Conservation (phyloP, 1,140 invertebrate species). For the Coenobita brevimanus region DNA sequence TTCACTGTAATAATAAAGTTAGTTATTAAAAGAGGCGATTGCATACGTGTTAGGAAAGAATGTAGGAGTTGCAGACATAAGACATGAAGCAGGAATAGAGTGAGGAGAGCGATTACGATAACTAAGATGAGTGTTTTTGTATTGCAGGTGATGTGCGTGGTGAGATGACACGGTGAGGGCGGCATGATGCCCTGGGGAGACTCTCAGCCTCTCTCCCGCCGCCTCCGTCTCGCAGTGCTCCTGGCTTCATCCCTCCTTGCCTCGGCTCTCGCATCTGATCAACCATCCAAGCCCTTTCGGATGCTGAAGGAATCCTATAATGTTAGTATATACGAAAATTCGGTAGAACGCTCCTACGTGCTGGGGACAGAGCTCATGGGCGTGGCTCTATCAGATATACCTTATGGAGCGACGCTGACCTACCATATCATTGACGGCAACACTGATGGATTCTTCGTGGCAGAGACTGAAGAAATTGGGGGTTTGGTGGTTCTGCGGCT, state of each 20-base stretch:
- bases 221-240: conserved; percentile 1
- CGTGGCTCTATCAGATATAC: conserved; percentile 78
- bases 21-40: too few relatives aligned
- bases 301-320: conserved; percentile 55
- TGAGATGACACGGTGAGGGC: conserved; percentile 56
- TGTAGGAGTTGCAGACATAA: too few relatives aligned
- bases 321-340: conserved; percentile 68
- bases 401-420: conserved; percentile 77
- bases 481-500: conserved; percentile 95
- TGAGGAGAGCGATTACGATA: too few relatives aligned
- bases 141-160: conserved; percentile 38
- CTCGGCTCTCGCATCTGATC: neutral
- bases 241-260: conserved; percentile 11
- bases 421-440: conserved; percentile 90
- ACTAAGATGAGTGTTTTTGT: neutral
- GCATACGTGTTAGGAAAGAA: too few relatives aligned
- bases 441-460: conserved; percentile 92
- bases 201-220: conserved; percentile 12
- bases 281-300: conserved; percentile 12
- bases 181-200: conserved; percentile 54
- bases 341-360: conserved; percentile 80
- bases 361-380: conserved; percentile 81
- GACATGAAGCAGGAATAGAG: too few relatives aligned
- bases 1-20: too few relatives aligned
- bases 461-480: conserved; percentile 88